Base-by-base conservation (phyloP, 2,888 invertebrate genomes). In the Amiota communis region DNA sequence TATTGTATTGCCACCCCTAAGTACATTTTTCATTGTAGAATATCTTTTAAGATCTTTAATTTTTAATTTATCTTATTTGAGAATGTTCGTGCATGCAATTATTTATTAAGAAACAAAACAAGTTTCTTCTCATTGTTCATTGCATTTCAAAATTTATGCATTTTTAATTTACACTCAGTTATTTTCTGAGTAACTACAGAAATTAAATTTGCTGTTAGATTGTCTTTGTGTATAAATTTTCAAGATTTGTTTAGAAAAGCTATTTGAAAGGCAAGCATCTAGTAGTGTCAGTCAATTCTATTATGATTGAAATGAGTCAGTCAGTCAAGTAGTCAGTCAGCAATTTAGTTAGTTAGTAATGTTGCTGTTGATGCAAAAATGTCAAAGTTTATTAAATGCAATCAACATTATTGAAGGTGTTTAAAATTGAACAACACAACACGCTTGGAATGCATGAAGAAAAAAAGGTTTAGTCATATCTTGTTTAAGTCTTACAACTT, bases 41-140 rank as follows among this genome's bases (percentile, higher is more conserved):
- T 36, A 36, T 36, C 6, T 36, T 36, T 36, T 36, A 36, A 36
- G 8, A 36, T 36, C 36, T 36, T 6, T 36, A 0, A 36, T 36
- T 36, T 36, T 36, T 36, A 36, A 36, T 36, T 36, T 36, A 36
- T 36, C 36, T 36, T 36, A 23, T 23, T 23, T 3, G 15, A 36
- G 47, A 65, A 65, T 48, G 65, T 47, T 53, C n/a, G 53, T 59
- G 47, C 65, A 49, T 65, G 65, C 48, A 65, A 48, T 65, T 65
- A 65, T 49, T 65, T 15, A n/a, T 65, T 49, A 10, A 15, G 11
- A 65, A 49, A 49, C 17, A 10, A 65, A 17, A 20, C 17, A 17
- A 59, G 15, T 57, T 64, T 47, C 17, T 47, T 64, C 13, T 61
- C 23, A 59, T 20, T 59, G 20, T 65, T 59, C 17, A 65, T 65